phyloP scores from a whole-genome alignment of 92 coral and sea anemone genomes.

The Epizoanthus stellaris region DNA sequence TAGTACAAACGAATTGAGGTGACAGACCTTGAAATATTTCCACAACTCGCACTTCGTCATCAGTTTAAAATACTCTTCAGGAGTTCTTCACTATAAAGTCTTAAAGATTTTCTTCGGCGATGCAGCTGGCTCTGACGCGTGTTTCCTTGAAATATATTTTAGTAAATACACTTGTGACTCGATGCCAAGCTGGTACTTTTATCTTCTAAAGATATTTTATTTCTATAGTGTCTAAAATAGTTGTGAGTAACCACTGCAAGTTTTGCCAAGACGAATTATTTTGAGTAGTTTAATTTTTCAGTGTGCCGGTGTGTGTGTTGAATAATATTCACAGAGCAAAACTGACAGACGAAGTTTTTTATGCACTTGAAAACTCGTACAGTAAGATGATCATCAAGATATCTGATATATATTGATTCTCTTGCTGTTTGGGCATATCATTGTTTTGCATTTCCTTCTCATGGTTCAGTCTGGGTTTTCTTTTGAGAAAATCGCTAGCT shows the following conservation, averaged over 20 bases:
- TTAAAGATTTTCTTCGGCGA: conserved; percentile 17
- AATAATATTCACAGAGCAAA: conserved; percentile 8
- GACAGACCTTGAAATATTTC: not conserved
- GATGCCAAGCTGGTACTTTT: too few species aligned
- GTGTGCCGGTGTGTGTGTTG: conserved; percentile 8
- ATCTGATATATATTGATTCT: not conserved
- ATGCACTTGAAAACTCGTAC: conserved; percentile 8
- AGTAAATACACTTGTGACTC: too few species aligned
- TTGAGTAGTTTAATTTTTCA: not conserved
- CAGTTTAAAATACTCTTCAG: not conserved
- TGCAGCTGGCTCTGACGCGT: not conserved
- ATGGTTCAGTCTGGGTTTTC: too few species aligned
- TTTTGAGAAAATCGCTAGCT: not conserved
- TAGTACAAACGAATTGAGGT: not conserved
- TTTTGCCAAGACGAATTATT: conserved; percentile 5
- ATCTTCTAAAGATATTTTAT: not conserved
- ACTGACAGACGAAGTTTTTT: conserved; percentile 26
- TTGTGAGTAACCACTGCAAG: not conserved
- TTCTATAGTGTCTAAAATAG: not conserved
- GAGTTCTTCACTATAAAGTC: not conserved
- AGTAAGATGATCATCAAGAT: not conserved
- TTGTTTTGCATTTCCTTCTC: not conserved
- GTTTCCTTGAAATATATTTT: not conserved
- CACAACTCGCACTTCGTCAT: not conserved
- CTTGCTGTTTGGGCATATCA: not conserved